A percentile compares a stretch with the other conserved stretches of the same genome.
phyloP scores from a whole-genome alignment of 1,140 invertebrate species.

The Holotrichia oblita region DNA sequence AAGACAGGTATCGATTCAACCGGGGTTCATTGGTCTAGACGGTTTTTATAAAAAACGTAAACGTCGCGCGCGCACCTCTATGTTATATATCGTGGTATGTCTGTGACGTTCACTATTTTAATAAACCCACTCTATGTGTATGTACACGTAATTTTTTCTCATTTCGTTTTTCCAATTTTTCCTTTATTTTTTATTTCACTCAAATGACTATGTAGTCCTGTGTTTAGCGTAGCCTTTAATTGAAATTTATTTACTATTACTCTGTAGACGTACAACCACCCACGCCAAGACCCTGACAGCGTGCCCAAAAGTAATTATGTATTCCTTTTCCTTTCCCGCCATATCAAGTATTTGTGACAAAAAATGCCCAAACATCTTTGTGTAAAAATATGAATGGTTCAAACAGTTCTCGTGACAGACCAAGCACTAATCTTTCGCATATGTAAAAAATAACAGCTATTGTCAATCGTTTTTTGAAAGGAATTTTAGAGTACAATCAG shows the following conservation, averaged over 20 bases:
- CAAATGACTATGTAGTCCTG: not conserved
- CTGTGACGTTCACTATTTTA: constrained; percentile 25
- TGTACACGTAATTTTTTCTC: not conserved
- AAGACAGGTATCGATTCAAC: constrained; percentile 36
- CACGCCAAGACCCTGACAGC: too few relatives aligned
- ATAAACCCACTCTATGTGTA: constrained; percentile 1
- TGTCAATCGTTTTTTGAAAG: too few relatives aligned
- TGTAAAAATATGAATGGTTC: too few relatives aligned
- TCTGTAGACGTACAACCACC: too few relatives aligned
- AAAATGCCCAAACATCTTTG: too few relatives aligned
- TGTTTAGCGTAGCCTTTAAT: not conserved
- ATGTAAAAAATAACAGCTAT: too few relatives aligned
- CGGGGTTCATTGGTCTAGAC: constrained; percentile 30
- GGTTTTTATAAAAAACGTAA: constrained; percentile 28
- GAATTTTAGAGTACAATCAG: too few relatives aligned
- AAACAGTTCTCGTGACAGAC: too few relatives aligned
- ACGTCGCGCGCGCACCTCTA: constrained; percentile 29
- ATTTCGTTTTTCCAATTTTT: not conserved
- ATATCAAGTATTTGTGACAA: too few relatives aligned
- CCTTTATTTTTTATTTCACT: not conserved
- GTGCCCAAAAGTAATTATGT: too few relatives aligned
- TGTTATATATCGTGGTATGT: not conserved
- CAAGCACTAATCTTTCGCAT: too few relatives aligned
- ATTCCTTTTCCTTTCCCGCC: too few relatives aligned
- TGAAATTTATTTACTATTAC: not conserved